These are phyloP conservation scores for Pipistrellus nathusii DNA, from an alignment of 2,797 vertebrate genomes.

Conservation along the genomic window DNA sequence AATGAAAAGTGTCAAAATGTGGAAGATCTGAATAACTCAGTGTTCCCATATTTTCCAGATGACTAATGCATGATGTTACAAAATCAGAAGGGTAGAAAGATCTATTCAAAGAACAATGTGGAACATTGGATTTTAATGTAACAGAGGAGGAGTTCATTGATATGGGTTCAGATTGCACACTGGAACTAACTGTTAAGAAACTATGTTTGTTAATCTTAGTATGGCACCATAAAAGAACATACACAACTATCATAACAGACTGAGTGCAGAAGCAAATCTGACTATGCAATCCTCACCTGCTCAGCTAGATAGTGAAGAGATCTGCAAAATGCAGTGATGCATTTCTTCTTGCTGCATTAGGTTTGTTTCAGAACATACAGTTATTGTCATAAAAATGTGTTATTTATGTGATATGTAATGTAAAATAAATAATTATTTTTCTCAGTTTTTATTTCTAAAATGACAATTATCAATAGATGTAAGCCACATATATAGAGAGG, in stretches of 20 bases:
- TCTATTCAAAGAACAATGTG: background rate
- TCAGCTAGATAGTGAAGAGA: background rate
- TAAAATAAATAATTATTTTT: background rate
- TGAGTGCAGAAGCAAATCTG: background rate
- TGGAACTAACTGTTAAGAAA: constrained; percentile 8
- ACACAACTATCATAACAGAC: constrained; percentile 8
- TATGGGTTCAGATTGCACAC: background rate
- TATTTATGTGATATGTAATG: background rate
- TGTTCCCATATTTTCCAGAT: constrained; percentile 18
- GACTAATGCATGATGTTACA: background rate
- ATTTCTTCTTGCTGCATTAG: background rate
- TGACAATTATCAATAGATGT: background rate
- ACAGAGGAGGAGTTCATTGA: background rate
- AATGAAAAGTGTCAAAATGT: constrained; percentile 52
- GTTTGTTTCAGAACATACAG: constrained; percentile 37
- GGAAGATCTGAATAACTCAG: background rate
- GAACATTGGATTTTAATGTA: background rate
- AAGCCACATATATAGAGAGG: background rate
- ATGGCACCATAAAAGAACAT: background rate
- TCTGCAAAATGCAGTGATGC: constrained; percentile 10
- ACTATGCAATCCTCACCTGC: background rate
- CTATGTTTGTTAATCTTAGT: background rate
- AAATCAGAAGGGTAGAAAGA: background rate
- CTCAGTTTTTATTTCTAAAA: constrained; percentile 29
- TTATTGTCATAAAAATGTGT: constrained; percentile 44